Base-by-base conservation (phyloP, 2,797 vertebrate genomes). In the Kryptopterus vitreolus region DNA sequence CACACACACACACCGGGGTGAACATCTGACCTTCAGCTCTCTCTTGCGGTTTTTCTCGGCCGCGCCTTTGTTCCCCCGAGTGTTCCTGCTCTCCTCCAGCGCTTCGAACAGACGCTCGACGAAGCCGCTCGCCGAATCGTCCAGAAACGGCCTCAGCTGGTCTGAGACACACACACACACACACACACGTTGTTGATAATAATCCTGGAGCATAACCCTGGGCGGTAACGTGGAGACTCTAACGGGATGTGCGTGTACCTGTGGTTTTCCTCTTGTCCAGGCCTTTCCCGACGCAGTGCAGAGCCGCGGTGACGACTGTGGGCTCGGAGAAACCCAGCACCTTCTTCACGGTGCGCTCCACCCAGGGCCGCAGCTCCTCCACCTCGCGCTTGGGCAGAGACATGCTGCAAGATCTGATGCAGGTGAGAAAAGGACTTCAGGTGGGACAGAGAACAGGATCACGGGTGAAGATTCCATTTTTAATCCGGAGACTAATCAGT, bases 41-140 rank as follows among this genome's bases (percentile, higher is more conserved):
- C 97, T 91, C 81, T 99, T 99, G 12, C 97, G 93, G 86, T 93
- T 95, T 83, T 95, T 95, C 80, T 99, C 98, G 5, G 95, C 95
- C 76, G 93, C 91, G 63, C 95, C 95, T 86, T 96, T 98, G 87
- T 91, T 97, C 55, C 98, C 95, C 4, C 96, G 94, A 55, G 96
- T 93, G 82, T 88, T 95, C 0, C 95, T 95, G n/a, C 95, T 96
- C 89, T 99, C 97, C 81, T 98, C 96, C 58, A 98, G 90, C 0
- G 96, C 97, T 86, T 99, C 98, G 35, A 99, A 99, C 12, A 99
- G 93, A 35, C 97, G 96, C 86, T 99, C 98, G 0, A 99, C 98
- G 84, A 99, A 99, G 2, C 96, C 90, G 65, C 96, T 90, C 0
- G 98, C 98, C 18, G 97, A 99, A 0, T 98, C 97, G 3, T 99